Conservation (phyloP, 2,113 vertebrate genomes). For the Cryptotis parvus region DNA sequence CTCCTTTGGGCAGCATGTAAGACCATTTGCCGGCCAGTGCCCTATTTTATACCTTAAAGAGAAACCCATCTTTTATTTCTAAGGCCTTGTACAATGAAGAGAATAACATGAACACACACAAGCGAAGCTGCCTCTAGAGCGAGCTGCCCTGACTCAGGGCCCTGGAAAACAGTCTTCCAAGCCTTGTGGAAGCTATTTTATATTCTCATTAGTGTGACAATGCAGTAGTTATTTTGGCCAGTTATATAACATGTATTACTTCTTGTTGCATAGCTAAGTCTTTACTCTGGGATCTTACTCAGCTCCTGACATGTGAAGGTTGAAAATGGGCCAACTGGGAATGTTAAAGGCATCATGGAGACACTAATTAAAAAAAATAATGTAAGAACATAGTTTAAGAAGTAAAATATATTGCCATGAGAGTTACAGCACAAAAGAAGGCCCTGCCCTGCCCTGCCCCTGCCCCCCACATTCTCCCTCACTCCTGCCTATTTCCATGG, state of each 20-base stretch:
- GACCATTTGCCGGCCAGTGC: neutral
- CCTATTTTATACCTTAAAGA: neutral
- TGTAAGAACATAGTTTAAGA: neutral
- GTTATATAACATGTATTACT: neutral
- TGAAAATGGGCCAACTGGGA: neutral
- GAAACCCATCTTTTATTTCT: neutral
- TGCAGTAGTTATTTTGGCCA: neutral
- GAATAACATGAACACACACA: too few species aligned
- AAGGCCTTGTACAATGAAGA: neutral
- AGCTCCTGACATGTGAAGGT: neutral
- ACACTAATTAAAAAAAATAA: neutral
- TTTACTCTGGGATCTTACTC: neutral
- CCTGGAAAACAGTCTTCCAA: neutral
- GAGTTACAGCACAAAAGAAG: too few species aligned
- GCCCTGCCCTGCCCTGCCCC: fast-evolving
- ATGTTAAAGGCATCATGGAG: conserved; percentile 26
- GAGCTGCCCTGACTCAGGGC: neutral
- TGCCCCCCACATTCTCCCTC: neutral
- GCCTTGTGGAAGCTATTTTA: neutral
- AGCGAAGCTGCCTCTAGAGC: neutral
- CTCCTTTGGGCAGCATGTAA: neutral
- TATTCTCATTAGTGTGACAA: neutral
- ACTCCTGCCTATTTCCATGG: neutral
- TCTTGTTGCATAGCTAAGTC: neutral
- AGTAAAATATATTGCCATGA: neutral